Evolutionary conservation across 1,140 invertebrate species (phyloP), one percentile per base, ranked within the genome.

Genomic region (Lordiphosa clarofinis): DNA sequence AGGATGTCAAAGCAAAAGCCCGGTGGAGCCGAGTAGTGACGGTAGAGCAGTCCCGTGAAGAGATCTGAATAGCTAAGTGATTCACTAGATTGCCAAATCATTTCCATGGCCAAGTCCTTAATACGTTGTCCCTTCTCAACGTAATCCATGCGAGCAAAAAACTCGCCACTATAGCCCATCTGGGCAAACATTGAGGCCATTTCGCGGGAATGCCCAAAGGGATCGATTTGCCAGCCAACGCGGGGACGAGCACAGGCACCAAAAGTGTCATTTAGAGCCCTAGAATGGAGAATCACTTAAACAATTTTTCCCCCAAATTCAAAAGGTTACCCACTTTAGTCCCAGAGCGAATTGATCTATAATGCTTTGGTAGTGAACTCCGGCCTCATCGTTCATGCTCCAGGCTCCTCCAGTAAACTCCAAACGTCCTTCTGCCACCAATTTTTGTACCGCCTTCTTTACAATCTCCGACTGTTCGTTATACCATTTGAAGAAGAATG

Each of bases 401-500:
- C 96, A 97, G 0, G 93, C 94, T 0, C 96, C 96, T 3, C 93
- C 93, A 5, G 94, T 95, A 62, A 99, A 96, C 90, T 98, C 96
- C 19, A 99, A 89, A 63, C 95, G 93, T 4, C 96, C 97, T 69
- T 93, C 90, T 1, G 91, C 78, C 1, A 96, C 94, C 13, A 96
- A 88, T 4, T 89, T 81, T 54, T 91, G 91, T 0, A 94, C 92
- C 10, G 89, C 73, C 11, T 92, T 75, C 43, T 92, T 90, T 1
- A 91, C 90, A 3, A 87, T 76, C 1, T 94, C 92, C 10, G 90
- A 76, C 79, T 98, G 96, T 11, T 94, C 90, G 9, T 90, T 76
- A 94, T 96, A 98, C 98, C 98, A 99, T 82, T 95, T 93, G 90
- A 94, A 95, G 71, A 99, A 96, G 90, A 96, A 99, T 1, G 96